phyloP scores from a whole-genome alignment of 2,888 invertebrate species.

The Amiota communis region DNA sequence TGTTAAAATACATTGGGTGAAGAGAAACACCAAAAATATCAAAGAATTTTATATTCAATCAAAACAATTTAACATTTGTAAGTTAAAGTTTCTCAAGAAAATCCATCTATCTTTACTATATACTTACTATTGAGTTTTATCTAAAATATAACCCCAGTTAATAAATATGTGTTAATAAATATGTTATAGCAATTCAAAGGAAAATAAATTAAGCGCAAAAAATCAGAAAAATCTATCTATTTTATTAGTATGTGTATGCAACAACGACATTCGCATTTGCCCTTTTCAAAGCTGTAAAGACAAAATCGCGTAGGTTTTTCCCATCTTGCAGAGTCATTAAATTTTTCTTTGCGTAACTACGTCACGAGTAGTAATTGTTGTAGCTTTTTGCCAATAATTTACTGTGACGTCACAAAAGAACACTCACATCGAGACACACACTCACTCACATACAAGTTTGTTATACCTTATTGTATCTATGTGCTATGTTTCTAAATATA shows the following conservation, averaged over 20 bases:
- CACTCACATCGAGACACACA: background rate
- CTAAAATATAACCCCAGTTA: no score
- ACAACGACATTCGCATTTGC: conserved; percentile 44
- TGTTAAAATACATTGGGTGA: background rate
- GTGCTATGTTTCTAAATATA: background rate
- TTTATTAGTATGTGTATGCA: background rate
- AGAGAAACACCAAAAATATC: background rate
- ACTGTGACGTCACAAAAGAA: conserved; percentile 48
- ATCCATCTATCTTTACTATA: no score
- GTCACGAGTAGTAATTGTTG: conserved; percentile 4
- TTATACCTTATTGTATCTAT: background rate
- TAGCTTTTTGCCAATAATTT: conserved; percentile 21
- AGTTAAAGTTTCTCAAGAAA: background rate
- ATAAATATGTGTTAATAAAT: no score
- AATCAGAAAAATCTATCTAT: conserved; percentile 27
- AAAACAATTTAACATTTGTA: background rate
- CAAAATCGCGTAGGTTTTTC: conserved; percentile 39
- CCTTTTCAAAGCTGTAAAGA: conserved; percentile 43
- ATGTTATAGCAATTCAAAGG: no score
- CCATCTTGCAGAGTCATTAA: background rate
- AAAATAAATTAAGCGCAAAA: background rate
- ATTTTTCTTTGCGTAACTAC: background rate
- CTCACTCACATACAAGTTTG: background rate
- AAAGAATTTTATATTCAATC: background rate
- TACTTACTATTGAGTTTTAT: no score